Conservation (phyloP, 2,888 invertebrate species). For the Balanococcus diminutus region DNA sequence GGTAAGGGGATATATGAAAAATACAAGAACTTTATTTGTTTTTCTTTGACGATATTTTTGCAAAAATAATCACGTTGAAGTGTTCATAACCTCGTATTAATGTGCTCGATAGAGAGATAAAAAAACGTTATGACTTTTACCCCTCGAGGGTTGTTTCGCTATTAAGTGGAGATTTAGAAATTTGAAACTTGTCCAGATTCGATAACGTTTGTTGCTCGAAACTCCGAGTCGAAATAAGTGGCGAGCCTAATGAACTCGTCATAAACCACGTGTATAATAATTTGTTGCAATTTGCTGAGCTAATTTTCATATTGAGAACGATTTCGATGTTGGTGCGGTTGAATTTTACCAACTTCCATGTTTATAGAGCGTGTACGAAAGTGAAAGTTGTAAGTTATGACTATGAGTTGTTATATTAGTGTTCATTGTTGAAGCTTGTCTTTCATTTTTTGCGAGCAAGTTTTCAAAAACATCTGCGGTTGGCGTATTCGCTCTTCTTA, state of each 20-base stretch:
- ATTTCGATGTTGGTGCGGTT: not conserved
- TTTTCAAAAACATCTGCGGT: slow-evolving; percentile 25
- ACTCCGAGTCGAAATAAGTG: not conserved
- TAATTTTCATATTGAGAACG: not conserved
- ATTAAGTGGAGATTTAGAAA: not conserved
- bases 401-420: not conserved
- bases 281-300: not conserved
- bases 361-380: not conserved
- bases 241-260: not conserved
- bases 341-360: not conserved
- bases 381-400: too few species aligned
- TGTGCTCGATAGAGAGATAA: not conserved
- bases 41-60: slow-evolving; percentile 24
- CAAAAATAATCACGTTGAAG: not conserved
- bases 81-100: slow-evolving; percentile 4
- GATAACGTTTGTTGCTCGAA: not conserved
- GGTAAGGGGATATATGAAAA: slow-evolving; percentile 14
- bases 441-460: slow-evolving; percentile 14
- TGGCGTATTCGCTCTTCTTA: not conserved
- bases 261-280: not conserved
- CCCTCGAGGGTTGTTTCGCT: not conserved
- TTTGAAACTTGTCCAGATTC: not conserved
- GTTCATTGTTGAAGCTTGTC: slow-evolving; percentile 20
- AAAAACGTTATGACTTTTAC: not conserved
- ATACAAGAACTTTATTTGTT: slow-evolving; percentile 29